These are phyloP conservation scores for Oceanodroma leucorhoa DNA, from an alignment of 2,797 vertebrate genomes.

Conservation along the genomic window DNA sequence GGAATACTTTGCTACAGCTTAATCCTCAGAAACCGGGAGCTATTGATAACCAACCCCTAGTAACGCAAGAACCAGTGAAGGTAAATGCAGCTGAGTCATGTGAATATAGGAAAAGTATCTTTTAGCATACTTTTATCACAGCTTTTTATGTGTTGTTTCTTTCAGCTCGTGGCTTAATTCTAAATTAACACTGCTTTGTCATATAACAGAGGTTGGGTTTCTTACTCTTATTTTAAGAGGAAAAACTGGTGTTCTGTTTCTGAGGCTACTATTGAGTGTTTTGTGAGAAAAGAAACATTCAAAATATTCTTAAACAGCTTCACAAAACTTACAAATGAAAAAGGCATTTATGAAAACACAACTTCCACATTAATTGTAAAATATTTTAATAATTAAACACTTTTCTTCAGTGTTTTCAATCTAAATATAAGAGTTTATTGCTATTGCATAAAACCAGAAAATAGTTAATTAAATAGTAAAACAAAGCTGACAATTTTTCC, in stretches of 20 bases:
- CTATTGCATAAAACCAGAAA: not conserved
- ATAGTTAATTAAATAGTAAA: not conserved
- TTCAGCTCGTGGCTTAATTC: not conserved
- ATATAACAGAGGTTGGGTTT: not conserved
- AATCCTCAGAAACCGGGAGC: conserved; percentile 92
- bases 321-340: not conserved
- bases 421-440: not conserved
- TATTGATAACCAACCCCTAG: conserved; percentile 95
- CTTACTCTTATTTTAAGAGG: not conserved
- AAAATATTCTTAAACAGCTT: not conserved
- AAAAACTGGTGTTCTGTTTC: not conserved
- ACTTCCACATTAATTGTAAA: not conserved
- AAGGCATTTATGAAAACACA: not conserved
- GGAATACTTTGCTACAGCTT: conserved; percentile 85
- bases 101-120: not conserved
- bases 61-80: conserved; percentile 92
- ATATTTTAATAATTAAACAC: not conserved
- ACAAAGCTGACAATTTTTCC: not conserved
- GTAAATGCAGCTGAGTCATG: conserved; percentile 56
- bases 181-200: not conserved
- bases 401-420: not conserved
- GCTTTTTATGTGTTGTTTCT: not conserved
- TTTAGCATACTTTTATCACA: not conserved
- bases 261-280: not conserved
- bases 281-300: not conserved